Evolutionary conservation across 2,113 vertebrate species (phyloP), one percentile per base, ranked within the genome.

Genomic region (Phaethon lepturus): DNA sequence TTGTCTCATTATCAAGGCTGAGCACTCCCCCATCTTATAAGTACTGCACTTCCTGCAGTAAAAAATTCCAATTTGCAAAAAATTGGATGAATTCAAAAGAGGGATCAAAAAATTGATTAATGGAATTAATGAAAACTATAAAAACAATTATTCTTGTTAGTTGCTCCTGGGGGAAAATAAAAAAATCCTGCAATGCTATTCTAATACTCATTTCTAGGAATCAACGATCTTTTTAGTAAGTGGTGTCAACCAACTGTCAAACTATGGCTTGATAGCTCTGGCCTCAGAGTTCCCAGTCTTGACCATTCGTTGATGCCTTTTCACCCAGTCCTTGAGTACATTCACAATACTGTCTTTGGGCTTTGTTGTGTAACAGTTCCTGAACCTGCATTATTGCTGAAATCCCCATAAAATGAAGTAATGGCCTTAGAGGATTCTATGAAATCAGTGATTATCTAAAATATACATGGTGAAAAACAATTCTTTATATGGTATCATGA

Each of bases 401-500:
- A 90, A 67, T 26, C 3, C 31, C 23, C 31, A 25, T 7, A 47
- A 53, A 62, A 62, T 42, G 18, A 17, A 33, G 58, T 24, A 3
- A 22, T 7, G 4, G 38, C 28, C 6, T 31, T 6, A 33, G n/a
- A 87, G 8, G 13, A n/a, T 17, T 63, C 47, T 26, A 0, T 18
- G 10, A 38, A 44, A 29, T 29, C 45, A 50, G 29, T 11, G 7
- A 26, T 47, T 3, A 44, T 60, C 64, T 71, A 53, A 84, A 59
- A 62, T 6, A 49, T 0, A 15, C 17, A 15, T 2, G 10, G 29
- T 35, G 33, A 69, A 89, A 87, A 3, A 2, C 17, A 67, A 38
- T 25, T 19, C 29, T 67, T 67, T 20, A 11, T 2, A 1, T 8
- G 10, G 13, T 2, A 45, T 7, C 9, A 1, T 59, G 49, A 31